A percentile compares a stretch with the other conserved stretches of the same genome.
Evolutionary conservation across 1,140 invertebrate genomes (phyloP).

Genomic region (Catajapyx aquilonaris): DNA sequence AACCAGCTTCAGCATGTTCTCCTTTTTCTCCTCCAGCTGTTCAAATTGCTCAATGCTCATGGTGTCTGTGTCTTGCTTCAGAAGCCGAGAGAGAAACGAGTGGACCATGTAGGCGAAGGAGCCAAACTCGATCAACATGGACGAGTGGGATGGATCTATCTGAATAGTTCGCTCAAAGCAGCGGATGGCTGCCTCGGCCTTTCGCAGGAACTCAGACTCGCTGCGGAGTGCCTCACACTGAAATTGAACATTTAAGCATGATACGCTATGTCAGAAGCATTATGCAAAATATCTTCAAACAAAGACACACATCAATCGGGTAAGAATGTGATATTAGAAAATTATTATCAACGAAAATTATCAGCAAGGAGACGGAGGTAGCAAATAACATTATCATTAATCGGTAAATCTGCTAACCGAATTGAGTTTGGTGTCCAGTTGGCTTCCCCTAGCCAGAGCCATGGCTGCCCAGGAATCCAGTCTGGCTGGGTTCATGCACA

Average conservation of each 20-base stretch:
- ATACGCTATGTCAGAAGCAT: no score
- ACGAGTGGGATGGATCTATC: constrained; percentile 41
- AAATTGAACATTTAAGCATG: no score
- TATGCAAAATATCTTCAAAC: no score
- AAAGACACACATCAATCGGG: no score
- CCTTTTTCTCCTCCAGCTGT: constrained; percentile 47
- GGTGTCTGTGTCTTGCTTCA: constrained; percentile 55
- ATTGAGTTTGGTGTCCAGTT: constrained; percentile 62
- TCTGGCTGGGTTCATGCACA: constrained; percentile 50
- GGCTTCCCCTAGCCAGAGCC: constrained; percentile 54
- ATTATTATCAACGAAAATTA: no score
- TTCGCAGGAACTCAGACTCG: constrained; percentile 44
- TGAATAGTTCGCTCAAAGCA: constrained; percentile 59
- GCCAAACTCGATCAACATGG: constrained; percentile 75
- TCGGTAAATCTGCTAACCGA: no score
- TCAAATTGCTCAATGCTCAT: constrained; percentile 55
- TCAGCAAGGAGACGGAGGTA: no score
- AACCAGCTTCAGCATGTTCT: constrained; percentile 52
- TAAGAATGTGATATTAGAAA: no score
- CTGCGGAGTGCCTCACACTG: constrained; percentile 27
- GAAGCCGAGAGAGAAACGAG: constrained; percentile 60
- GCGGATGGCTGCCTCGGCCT: constrained; percentile 40
- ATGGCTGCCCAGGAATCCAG: constrained; percentile 84
- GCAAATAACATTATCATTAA: no score
- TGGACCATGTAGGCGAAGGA: constrained; percentile 67